Percentiles rank a stretch among this genome's conserved stretches.
These are phyloP conservation scores for Carcina quercana DNA, from an alignment of 2,888 invertebrate species.

Conservation along the genomic window DNA sequence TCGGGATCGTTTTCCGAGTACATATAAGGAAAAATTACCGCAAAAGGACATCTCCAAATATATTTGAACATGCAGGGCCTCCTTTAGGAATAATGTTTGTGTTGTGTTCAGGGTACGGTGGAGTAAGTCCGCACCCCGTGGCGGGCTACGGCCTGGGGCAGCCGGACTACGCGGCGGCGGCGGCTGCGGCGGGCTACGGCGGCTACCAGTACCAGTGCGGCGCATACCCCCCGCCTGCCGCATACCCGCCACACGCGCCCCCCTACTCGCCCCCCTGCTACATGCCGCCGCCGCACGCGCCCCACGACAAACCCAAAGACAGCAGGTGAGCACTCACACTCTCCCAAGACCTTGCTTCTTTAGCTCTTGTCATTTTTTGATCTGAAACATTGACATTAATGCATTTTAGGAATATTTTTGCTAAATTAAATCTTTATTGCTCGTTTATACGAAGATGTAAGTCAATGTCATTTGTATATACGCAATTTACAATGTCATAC, in stretches of 20 bases:
- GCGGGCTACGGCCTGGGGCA: constrained; percentile 86
- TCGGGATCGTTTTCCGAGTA: too few relatives aligned
- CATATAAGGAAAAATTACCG: too few relatives aligned
- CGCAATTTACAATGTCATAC: too few relatives aligned
- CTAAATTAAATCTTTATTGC: too few relatives aligned
- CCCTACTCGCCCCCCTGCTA: constrained; percentile 89
- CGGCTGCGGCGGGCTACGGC: constrained; percentile 78
- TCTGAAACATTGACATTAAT: not conserved
- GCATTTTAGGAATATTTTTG: too few relatives aligned
- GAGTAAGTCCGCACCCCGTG: constrained; percentile 87
- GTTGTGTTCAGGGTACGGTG: constrained; percentile 89
- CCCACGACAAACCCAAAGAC: constrained; percentile 86
- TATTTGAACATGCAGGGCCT: too few relatives aligned
- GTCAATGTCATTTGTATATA: too few relatives aligned
- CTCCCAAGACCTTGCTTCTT: too few relatives aligned
- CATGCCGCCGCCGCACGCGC: constrained; percentile 90
- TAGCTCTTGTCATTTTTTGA: not conserved
- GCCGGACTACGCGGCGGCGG: constrained; percentile 87
- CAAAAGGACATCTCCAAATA: too few relatives aligned
- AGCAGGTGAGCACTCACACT: constrained; percentile 76
- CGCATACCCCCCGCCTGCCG: constrained; percentile 76
- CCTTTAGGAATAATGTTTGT: too few relatives aligned
- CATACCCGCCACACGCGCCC: constrained; percentile 80
- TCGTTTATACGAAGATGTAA: too few relatives aligned
- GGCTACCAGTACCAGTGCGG: constrained; percentile 74